Base-by-base conservation (phyloP, 2,113 vertebrate genomes). In the Serinus canaria region DNA sequence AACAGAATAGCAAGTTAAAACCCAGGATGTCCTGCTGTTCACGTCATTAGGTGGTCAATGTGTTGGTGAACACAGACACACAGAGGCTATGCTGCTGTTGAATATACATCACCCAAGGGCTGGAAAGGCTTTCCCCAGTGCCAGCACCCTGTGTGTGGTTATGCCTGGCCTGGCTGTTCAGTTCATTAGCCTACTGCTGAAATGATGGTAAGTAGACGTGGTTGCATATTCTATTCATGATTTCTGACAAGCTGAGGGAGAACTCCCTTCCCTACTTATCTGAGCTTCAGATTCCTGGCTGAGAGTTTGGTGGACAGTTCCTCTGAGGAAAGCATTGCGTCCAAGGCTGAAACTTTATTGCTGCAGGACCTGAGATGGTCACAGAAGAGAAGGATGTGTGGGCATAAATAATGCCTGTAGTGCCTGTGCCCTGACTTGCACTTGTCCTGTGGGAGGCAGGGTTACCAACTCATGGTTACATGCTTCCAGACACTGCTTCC, bases 101-200 rank as follows among this genome's bases (percentile, higher is more conserved):
- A 59, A 78, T 92, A 83, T 52, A 94, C 53, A 70, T 81, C 82
- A 70, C 37, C 9, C 17, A 41, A 14, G 25, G 78, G 62, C 30
- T 84, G 58, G 89, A 69, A 46, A 80, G 25, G 35, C 35, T 92
- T 96, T 87, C 90, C 22, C 67, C 75, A 50, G 90, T 59, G 83
- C 83, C 92, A 92, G 73, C 55, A 39, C 77, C 80, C 75, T 83
- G 66, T 41, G 22, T 60, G 63, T 56, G 60, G 39, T 62, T 72
- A 62, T 35, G 43, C 39, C 90, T 95, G 87, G 70, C 87, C 82
- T 49, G 87, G 43, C 77, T 84, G 50, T 74, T 90, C 63, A 55
- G 67, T 84, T 96, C 73, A 37, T 95, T 96, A 97, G 79, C 93
- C 81, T 84, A 72, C 87, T 95, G 92, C 78, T 97, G 89, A 88